Evolutionary conservation across 2,113 vertebrate species (phyloP).

Genomic region (Callospermophilus lateralis): DNA sequence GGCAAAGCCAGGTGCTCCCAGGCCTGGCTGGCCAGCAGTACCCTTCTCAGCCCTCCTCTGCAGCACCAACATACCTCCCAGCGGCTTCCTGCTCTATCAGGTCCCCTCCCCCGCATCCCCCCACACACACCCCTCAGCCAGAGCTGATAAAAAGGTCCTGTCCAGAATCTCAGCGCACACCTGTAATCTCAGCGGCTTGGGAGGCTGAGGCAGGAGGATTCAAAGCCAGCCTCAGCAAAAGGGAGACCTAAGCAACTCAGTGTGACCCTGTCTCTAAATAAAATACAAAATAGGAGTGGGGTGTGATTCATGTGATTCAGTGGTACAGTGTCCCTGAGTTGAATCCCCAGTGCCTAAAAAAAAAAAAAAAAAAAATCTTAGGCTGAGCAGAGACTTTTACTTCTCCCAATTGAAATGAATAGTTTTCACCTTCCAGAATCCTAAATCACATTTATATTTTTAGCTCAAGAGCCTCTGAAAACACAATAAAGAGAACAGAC

Average conservation of each 20-base stretch:
- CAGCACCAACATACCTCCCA: rapidly evolving
- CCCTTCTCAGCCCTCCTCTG: rapidly evolving
- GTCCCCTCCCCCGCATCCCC: not conserved
- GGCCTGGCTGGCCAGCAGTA: not conserved
- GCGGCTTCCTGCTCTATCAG: rapidly evolving
- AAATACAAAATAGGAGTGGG: no score
- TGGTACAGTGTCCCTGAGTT: no score
- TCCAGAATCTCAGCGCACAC: not conserved
- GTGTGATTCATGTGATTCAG: no score
- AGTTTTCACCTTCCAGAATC: conserved; percentile 48
- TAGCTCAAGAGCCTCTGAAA: conserved; percentile 56
- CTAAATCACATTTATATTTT: conserved; percentile 62
- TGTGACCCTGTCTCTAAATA: no score
- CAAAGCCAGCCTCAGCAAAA: no score
- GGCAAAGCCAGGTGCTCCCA: not conserved
- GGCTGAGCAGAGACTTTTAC: not conserved
- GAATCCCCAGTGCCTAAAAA: no score
- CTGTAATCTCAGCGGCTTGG: no score
- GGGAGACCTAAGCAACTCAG: no score
- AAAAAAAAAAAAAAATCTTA: not conserved
- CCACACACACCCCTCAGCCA: not conserved
- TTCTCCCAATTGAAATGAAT: not conserved
- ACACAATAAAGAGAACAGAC: conserved; percentile 69
- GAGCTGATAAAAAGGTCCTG: not conserved
- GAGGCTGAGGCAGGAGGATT: no score